Percentiles rank a stretch among this genome's conserved stretches.
phyloP scores from a whole-genome alignment of 2,888 invertebrate species.

The Platycheirus albimanus region DNA sequence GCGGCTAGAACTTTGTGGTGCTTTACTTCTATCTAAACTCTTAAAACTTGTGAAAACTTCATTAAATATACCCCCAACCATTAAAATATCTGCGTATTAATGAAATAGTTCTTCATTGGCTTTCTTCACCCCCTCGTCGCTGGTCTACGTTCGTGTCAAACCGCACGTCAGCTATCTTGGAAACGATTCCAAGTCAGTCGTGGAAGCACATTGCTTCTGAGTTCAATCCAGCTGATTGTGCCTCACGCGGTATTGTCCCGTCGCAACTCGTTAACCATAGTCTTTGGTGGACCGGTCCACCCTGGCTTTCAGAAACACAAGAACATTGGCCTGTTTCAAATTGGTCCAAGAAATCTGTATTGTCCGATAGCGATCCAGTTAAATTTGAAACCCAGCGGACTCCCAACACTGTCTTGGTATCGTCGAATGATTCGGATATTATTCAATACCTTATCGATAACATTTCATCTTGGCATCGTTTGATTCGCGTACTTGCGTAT shows the following conservation, averaged over 20 bases:
- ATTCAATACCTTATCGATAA: conserved; percentile 16
- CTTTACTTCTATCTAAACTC: too few relatives aligned
- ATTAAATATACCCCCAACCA: conserved; percentile 1
- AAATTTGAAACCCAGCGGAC: neutral
- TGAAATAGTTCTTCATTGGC: conserved; percentile 76
- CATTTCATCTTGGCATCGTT: conserved; percentile 39
- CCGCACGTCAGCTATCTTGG: conserved; percentile 59
- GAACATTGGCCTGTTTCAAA: conserved; percentile 4
- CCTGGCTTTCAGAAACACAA: conserved; percentile 33
- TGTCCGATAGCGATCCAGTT: neutral
- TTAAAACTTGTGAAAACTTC: conserved; percentile 28
- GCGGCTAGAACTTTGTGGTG: too few relatives aligned
- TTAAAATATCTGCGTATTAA: conserved; percentile 67
- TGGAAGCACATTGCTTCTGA: conserved; percentile 65
- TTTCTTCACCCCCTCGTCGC: conserved; percentile 64
- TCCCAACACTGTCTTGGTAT: neutral
- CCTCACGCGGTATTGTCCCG: conserved; percentile 60
- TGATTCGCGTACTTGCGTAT: conserved; percentile 10
- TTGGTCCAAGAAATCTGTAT: neutral
- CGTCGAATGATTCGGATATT: neutral
- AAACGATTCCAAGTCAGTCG: conserved; percentile 1
- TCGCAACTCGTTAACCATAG: conserved; percentile 28
- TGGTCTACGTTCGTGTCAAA: conserved; percentile 66
- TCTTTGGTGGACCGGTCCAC: conserved; percentile 71
- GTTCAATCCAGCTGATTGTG: conserved; percentile 72